Evolutionary conservation across 2,797 vertebrate species (phyloP).

Genomic region (Mycteria americana): DNA sequence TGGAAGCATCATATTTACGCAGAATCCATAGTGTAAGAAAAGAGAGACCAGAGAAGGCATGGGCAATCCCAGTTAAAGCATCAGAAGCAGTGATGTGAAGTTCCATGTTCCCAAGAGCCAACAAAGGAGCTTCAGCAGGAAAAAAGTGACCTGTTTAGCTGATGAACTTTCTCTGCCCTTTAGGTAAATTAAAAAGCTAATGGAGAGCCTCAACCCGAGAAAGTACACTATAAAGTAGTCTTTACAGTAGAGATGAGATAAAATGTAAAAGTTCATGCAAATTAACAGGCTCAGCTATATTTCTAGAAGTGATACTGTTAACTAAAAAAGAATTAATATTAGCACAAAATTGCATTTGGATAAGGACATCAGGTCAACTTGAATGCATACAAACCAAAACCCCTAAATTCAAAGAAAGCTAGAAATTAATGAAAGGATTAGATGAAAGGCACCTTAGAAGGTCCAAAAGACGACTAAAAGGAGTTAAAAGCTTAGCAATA

Average conservation of each 20-base stretch:
- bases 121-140: not conserved
- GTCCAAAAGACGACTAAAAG: not conserved
- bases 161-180: not conserved
- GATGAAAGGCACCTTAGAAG: not conserved
- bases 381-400: not conserved
- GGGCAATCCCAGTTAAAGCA: not conserved
- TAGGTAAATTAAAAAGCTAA: not conserved
- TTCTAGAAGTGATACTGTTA: not conserved
- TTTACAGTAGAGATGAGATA: not conserved
- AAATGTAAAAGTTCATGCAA: not conserved
- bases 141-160: not conserved
- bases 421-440: not conserved
- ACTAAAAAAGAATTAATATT: not conserved
- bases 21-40: not conserved
- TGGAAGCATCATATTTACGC: not conserved
- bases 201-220: not conserved
- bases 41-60: not conserved
- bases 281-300: not conserved
- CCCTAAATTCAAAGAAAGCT: not conserved
- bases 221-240: not conserved
- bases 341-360: not conserved
- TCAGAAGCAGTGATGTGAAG: not conserved
- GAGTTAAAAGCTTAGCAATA: not conserved
- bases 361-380: not conserved
- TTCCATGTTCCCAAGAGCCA: not conserved